These are phyloP conservation scores for Epinephelus malabaricus DNA, from an alignment of 2,797 vertebrate species.

Conservation along the genomic window DNA sequence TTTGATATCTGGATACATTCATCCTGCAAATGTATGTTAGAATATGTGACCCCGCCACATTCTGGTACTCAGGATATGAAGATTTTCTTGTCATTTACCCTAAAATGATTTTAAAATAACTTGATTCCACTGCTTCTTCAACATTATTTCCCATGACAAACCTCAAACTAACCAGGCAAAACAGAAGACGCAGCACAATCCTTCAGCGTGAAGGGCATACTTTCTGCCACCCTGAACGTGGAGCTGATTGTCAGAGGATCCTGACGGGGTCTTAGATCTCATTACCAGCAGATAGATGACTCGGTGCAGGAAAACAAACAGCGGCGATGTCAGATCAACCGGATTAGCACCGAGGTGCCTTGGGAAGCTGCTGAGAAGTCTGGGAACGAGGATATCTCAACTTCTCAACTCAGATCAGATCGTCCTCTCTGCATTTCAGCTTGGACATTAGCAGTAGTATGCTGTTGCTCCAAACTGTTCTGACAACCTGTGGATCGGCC, in stretches of 20 bases:
- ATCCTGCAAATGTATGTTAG: not conserved
- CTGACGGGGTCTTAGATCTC: slow-evolving; percentile 68
- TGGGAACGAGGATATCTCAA: slow-evolving; percentile 63
- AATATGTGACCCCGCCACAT: not conserved
- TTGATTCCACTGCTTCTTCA: not conserved
- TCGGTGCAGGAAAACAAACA: slow-evolving; percentile 78
- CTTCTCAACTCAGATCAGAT: slow-evolving; percentile 44
- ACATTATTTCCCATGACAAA: slow-evolving; percentile 43
- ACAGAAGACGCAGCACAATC: slow-evolving; percentile 46
- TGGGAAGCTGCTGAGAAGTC: slow-evolving; percentile 65
- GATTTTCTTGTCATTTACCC: not conserved
- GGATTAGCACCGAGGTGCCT: slow-evolving; percentile 75
- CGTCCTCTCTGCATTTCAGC: slow-evolving; percentile 12
- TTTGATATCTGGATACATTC: not conserved
- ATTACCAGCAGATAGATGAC: slow-evolving; percentile 74
- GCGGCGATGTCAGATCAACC: slow-evolving; percentile 63
- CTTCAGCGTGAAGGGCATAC: slow-evolving; percentile 23
- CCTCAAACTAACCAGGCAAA: slow-evolving; percentile 31
- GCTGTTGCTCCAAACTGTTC: not conserved
- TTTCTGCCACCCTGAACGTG: slow-evolving; percentile 35
- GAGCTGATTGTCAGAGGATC: slow-evolving; percentile 50
- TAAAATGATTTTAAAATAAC: not conserved
- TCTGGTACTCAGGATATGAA: not conserved
- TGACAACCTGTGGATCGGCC: not conserved
- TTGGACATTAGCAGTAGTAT: not conserved